Conservation (phyloP, 2,113 vertebrate genomes). For the Bujurquina vittata region DNA sequence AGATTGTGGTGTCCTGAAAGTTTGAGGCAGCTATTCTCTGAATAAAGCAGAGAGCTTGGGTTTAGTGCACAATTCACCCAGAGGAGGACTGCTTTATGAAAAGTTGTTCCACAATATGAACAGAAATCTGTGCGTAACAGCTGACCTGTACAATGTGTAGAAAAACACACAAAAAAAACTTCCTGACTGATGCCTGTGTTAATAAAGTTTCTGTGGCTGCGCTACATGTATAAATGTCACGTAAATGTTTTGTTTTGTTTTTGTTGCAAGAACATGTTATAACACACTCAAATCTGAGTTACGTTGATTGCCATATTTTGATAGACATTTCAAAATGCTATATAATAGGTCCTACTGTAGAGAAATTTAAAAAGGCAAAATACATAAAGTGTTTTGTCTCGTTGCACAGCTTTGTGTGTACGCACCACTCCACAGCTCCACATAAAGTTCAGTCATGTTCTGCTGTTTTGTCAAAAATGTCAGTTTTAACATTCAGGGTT, state of each 20-base stretch:
- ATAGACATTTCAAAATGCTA: accelerated
- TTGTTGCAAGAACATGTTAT: not conserved
- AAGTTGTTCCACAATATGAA: not conserved
- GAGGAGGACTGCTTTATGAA: not conserved
- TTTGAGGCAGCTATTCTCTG: not conserved
- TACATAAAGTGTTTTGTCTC: not conserved
- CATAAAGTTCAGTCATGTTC: accelerated
- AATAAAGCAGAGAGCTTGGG: accelerated
- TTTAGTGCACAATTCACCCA: accelerated
- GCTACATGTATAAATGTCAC: not conserved
- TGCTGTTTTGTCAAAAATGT: not conserved
- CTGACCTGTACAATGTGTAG: not conserved
- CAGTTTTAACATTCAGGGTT: not conserved
- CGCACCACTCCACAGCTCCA: not conserved
- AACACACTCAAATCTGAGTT: no score
- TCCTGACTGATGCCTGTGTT: no score
- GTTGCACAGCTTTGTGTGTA: accelerated
- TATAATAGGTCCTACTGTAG: not conserved
- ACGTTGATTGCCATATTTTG: not conserved
- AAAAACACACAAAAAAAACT: no score
- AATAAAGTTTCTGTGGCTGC: not conserved
- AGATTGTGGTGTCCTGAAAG: not conserved
- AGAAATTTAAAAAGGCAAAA: not conserved
- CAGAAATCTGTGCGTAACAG: no score
- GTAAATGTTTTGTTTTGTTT: not conserved